Evolutionary conservation across 2,888 invertebrate genomes (phyloP).

Genomic region (Chrysolina oricalcia): DNA sequence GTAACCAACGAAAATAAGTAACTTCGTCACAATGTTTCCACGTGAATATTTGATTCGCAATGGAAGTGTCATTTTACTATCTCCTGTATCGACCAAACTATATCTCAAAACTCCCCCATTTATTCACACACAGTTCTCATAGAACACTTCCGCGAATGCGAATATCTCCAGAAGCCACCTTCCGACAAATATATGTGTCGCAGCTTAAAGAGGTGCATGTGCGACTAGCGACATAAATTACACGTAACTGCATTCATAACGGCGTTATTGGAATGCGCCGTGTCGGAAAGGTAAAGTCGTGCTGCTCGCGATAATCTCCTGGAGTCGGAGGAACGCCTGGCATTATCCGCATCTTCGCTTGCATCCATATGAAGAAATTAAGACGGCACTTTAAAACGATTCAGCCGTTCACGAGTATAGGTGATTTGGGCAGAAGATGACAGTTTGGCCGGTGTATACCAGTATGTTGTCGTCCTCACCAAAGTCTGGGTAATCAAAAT

Average conservation of each 20-base stretch:
- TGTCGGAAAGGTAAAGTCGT: constrained; percentile 31
- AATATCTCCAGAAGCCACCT: background rate
- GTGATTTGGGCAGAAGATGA: constrained; percentile 45
- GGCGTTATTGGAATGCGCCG: constrained; percentile 30
- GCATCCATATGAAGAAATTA: constrained; percentile 55
- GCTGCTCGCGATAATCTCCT: constrained; percentile 27
- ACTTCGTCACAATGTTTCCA: no score
- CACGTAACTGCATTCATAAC: constrained; percentile 29
- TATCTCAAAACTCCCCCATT: no score
- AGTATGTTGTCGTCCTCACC: no score
- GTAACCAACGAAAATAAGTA: no score
- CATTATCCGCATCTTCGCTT: constrained; percentile 50
- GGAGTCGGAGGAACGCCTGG: constrained; percentile 33
- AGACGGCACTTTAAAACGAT: constrained; percentile 50
- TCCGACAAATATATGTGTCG: background rate
- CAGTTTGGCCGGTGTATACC: constrained; percentile 23
- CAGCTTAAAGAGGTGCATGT: background rate
- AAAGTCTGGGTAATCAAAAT: no score
- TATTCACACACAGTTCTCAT: no score
- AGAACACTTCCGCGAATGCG: no score
- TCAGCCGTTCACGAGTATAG: constrained; percentile 50
- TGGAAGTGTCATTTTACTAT: no score
- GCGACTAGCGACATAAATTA: constrained; percentile 21
- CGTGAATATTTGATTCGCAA: no score
- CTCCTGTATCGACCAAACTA: no score